Conservation (phyloP, 2,797 vertebrate species). For the Sarcophilus harrisii region DNA sequence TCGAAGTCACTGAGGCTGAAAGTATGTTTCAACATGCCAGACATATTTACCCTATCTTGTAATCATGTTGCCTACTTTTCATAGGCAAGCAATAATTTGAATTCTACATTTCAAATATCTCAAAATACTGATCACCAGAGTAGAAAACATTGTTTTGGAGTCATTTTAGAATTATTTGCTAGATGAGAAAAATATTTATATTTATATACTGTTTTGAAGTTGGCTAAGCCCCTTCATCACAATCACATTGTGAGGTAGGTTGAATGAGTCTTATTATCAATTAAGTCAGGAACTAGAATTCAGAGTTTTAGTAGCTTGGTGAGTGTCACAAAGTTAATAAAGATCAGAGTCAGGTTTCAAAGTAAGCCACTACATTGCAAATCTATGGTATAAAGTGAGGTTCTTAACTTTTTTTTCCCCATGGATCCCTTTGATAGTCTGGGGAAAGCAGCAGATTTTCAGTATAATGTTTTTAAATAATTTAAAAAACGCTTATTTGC, state of each 20-base stretch:
- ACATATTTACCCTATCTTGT: background rate
- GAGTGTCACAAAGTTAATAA: background rate
- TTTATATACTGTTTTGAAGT: background rate
- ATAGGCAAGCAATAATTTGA: background rate
- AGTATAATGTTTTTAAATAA: background rate
- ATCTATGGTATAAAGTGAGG: background rate
- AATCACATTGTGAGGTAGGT: background rate
- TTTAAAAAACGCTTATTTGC: background rate
- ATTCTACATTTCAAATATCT: background rate
- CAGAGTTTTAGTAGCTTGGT: background rate
- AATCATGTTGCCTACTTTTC: constrained; percentile 12
- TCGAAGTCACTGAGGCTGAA: constrained; percentile 42
- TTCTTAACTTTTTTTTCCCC: background rate
- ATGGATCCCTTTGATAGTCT: background rate
- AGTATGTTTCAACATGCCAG: background rate
- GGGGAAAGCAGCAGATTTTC: background rate
- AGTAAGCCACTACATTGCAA: background rate
- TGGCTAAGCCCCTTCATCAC: background rate
- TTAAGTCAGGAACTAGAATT: background rate
- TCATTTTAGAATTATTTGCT: background rate
- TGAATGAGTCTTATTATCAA: background rate
- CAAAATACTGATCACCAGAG: background rate
- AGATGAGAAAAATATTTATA: background rate
- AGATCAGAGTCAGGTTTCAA: background rate
- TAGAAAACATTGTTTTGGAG: background rate